Conservation (phyloP, 1,140 invertebrate species). For the Uloborus diversus region DNA sequence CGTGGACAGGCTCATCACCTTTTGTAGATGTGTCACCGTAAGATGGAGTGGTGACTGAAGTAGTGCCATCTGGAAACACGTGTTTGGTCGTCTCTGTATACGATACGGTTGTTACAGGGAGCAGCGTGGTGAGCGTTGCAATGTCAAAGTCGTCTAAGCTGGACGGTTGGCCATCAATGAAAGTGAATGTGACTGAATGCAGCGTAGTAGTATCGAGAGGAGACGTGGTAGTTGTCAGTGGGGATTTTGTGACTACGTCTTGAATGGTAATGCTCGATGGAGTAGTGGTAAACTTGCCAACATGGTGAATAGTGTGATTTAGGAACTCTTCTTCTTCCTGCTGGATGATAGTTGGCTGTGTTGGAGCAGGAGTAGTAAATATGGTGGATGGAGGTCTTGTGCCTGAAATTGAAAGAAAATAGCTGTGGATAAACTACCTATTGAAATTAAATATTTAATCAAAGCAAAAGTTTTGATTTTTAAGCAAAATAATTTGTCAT, state of each 20-base stretch:
- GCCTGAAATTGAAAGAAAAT: background rate
- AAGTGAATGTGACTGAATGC: slow-evolving; percentile 6
- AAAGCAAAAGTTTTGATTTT: too few species aligned
- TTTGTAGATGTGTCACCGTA: background rate
- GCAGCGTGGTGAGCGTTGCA: background rate
- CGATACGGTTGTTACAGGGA: background rate
- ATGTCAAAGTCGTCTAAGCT: slow-evolving; percentile 15
- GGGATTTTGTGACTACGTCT: background rate
- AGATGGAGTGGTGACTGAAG: too few species aligned
- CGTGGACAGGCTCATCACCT: background rate
- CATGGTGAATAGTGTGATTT: slow-evolving; percentile 26
- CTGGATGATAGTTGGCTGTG: background rate
- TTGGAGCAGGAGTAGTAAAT: slow-evolving; percentile 1
- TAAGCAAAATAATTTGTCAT: too few species aligned
- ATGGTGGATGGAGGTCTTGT: slow-evolving; percentile 7
- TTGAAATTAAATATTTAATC: background rate
- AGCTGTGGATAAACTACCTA: background rate
- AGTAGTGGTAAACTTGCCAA: slow-evolving; percentile 25
- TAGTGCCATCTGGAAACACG: background rate
- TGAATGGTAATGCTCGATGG: background rate
- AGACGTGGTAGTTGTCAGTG: background rate
- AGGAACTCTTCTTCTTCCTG: slow-evolving; percentile 24
- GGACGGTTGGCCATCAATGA: background rate
- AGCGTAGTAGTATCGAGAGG: too few species aligned
- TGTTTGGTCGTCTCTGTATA: slow-evolving; percentile 28